phyloP scores from a whole-genome alignment of 2,113 vertebrate species.

The Carassius gibelio region DNA sequence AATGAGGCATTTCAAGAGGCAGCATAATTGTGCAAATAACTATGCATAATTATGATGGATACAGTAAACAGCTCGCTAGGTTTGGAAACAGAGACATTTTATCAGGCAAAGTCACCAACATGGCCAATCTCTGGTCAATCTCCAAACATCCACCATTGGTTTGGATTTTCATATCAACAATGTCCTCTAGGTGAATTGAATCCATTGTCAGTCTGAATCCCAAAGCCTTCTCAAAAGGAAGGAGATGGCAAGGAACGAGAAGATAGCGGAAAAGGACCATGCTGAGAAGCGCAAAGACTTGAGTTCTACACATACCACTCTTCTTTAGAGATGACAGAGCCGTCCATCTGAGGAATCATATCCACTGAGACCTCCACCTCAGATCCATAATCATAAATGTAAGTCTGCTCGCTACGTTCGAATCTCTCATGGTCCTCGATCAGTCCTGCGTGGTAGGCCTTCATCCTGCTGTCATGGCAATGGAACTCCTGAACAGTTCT shows the following conservation, averaged over 20 bases:
- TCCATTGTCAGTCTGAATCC: slow-evolving; percentile 20
- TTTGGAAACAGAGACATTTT: not conserved
- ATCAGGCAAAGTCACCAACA: not conserved
- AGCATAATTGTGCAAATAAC: not conserved
- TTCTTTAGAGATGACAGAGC: slow-evolving; percentile 91
- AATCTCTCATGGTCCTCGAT: slow-evolving; percentile 67
- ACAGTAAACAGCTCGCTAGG: not conserved
- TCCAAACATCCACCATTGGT: not conserved
- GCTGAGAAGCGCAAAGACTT: not conserved
- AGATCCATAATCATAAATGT: slow-evolving; percentile 83
- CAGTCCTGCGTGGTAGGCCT: slow-evolving; percentile 83
- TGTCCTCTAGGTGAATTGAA: slow-evolving; percentile 3
- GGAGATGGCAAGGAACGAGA: not conserved
- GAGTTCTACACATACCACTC: slow-evolving; percentile 87
- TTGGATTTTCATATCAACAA: not conserved
- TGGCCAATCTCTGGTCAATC: not conserved
- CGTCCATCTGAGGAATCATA: slow-evolving; percentile 89
- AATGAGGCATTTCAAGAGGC: not conserved
- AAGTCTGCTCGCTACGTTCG: slow-evolving; percentile 80
- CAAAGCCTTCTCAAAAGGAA: not conserved
- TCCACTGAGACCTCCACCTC: slow-evolving; percentile 86
- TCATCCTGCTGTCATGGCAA: slow-evolving; percentile 79
- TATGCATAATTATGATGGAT: not conserved
- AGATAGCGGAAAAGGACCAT: too few relatives aligned
- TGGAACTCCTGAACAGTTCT: slow-evolving; percentile 75